These are phyloP conservation scores for Lepus americanus DNA, from an alignment of 2,113 vertebrate genomes.

Conservation along the genomic window DNA sequence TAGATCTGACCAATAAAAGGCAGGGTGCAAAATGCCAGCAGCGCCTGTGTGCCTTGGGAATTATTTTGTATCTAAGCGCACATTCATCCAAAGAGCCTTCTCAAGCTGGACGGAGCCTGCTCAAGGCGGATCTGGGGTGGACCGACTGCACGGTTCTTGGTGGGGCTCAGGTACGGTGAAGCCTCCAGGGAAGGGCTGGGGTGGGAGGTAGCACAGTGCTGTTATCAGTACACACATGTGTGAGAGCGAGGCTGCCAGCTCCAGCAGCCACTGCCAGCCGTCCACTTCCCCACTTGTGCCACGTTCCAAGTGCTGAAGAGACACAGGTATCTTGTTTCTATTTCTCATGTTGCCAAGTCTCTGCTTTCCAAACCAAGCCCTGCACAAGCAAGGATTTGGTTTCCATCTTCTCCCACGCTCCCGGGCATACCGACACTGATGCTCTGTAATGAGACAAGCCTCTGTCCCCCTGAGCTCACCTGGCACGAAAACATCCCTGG, in stretches of 20 bases:
- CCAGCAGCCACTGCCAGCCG: neutral
- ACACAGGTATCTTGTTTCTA: neutral
- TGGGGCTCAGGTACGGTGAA: neutral
- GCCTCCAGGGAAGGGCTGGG: neutral
- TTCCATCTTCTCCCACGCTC: neutral
- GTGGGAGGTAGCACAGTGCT: neutral
- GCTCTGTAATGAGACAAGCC: rapidly evolving
- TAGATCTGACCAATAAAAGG: neutral
- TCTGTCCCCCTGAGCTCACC: neutral
- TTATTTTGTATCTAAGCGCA: neutral
- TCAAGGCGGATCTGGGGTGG: neutral
- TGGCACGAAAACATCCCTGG: neutral
- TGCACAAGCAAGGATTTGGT: neutral
- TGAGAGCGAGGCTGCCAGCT: neutral
- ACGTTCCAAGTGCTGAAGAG: neutral
- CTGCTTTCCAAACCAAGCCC: neutral
- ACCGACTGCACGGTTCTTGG: neutral
- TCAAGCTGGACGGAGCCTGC: neutral
- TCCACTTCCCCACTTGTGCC: neutral
- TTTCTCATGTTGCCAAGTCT: neutral
- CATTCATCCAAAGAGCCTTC: neutral
- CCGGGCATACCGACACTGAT: rapidly evolving
- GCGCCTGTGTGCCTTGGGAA: neutral
- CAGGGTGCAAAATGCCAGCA: neutral
- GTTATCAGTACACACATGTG: neutral